Evolutionary conservation across 1,140 invertebrate genomes (phyloP).

Genomic region (Brachionus calyciflorus): DNA sequence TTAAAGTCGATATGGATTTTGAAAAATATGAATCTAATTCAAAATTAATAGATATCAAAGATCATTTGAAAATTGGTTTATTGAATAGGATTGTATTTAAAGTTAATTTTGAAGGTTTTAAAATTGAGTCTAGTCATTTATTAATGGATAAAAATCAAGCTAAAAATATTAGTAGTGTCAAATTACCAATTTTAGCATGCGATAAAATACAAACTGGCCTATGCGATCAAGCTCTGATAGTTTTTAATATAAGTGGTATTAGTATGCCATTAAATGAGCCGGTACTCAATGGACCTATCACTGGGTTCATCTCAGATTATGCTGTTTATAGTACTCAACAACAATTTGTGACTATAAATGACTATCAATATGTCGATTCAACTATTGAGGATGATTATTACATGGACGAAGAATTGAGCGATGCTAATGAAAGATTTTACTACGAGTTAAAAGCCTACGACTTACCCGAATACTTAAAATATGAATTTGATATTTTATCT

Average conservation of each 20-base stretch:
- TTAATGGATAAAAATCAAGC: neutral
- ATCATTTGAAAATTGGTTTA: neutral
- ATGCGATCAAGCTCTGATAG: neutral
- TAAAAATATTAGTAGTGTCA: neutral
- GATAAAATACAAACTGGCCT: conserved; percentile 1
- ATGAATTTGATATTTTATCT: neutral
- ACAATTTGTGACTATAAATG: neutral
- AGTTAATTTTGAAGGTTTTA: neutral
- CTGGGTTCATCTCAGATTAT: neutral
- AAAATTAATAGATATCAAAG: neutral
- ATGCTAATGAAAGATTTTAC: conserved; percentile 35
- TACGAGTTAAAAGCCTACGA: conserved; percentile 14
- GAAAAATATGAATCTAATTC: neutral
- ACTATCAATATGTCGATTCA: neutral
- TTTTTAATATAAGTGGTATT: neutral
- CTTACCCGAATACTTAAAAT: neutral
- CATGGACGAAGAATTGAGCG: conserved; percentile 11
- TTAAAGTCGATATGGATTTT: neutral
- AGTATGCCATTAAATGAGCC: neutral
- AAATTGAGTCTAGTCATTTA: neutral
- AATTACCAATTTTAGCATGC: neutral
- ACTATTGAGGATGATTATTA: conserved; percentile 34
- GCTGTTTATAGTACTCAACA: neutral
- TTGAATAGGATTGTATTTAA: neutral
- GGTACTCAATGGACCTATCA: neutral